phyloP scores from a whole-genome alignment of 2,113 vertebrate genomes.

The Sceloporus tristichus region DNA sequence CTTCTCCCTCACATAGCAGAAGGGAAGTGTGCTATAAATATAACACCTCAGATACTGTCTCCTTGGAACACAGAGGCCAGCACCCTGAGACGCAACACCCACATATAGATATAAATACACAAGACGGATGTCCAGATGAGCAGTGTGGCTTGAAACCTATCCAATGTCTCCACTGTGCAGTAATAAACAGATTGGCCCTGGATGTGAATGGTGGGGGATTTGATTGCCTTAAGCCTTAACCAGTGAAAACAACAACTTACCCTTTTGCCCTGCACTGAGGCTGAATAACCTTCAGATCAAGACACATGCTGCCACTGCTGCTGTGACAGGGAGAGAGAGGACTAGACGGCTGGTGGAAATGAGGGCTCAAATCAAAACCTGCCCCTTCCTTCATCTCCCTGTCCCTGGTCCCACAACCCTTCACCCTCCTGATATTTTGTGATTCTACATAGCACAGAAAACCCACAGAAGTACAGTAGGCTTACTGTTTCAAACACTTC shows the following conservation, averaged over 20 bases:
- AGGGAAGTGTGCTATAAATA: constrained; percentile 11
- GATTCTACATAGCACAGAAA: too few relatives aligned
- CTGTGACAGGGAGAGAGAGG: too few relatives aligned
- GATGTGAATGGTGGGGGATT: background rate
- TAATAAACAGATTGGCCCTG: background rate
- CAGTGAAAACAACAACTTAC: background rate
- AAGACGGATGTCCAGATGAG: background rate
- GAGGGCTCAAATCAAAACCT: too few relatives aligned
- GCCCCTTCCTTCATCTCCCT: too few relatives aligned
- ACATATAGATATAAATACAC: background rate
- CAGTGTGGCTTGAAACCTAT: background rate
- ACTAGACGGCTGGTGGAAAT: too few relatives aligned
- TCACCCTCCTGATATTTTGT: too few relatives aligned
- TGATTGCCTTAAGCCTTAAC: background rate
- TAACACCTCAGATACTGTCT: background rate
- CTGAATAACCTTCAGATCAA: background rate
- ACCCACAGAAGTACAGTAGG: too few relatives aligned
- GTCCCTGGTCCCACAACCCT: too few relatives aligned
- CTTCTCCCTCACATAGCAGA: background rate
- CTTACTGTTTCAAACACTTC: too few relatives aligned
- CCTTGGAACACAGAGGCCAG: background rate
- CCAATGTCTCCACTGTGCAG: background rate
- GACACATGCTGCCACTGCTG: background rate
- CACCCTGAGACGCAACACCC: background rate
- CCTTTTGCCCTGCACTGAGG: background rate